Percentiles rank a stretch among this genome's conserved stretches.
phyloP scores from a whole-genome alignment of 2,888 invertebrate genomes.

The Hetaerina titia region DNA sequence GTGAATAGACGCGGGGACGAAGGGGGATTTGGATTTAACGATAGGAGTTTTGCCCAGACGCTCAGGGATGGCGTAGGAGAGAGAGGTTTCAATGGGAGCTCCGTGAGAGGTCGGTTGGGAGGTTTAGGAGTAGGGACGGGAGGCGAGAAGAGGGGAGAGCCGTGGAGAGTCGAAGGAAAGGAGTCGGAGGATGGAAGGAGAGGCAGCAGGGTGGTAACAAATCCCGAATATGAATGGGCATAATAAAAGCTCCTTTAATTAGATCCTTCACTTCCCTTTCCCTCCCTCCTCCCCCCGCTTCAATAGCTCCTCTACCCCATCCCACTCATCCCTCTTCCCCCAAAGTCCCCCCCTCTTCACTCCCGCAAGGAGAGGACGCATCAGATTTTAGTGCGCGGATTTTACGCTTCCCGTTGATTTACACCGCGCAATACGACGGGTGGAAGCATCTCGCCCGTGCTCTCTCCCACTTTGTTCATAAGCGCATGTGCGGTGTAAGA shows the following conservation, averaged over 20 bases:
- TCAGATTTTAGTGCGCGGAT: slow-evolving; percentile 44
- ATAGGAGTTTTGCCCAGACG: neutral
- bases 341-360: neutral
- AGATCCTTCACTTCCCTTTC: slow-evolving; percentile 33
- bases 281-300: neutral
- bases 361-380: slow-evolving; percentile 49
- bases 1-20: neutral
- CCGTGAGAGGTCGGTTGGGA: neutral
- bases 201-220: slow-evolving; percentile 1
- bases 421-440: slow-evolving; percentile 28
- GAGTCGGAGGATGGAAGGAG: neutral
- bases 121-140: neutral
- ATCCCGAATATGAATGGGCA: slow-evolving; percentile 66
- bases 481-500: slow-evolving; percentile 34
- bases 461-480: neutral
- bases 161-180: neutral
- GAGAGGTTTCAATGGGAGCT: neutral
- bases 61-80: neutral
- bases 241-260: slow-evolving; percentile 66
- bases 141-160: neutral
- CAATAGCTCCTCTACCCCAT: neutral
- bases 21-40: neutral
- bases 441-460: neutral
- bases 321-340: neutral
- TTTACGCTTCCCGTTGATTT: slow-evolving; percentile 58